Base-by-base conservation (phyloP, 2,888 invertebrate genomes). In the Cantharis nigra region DNA sequence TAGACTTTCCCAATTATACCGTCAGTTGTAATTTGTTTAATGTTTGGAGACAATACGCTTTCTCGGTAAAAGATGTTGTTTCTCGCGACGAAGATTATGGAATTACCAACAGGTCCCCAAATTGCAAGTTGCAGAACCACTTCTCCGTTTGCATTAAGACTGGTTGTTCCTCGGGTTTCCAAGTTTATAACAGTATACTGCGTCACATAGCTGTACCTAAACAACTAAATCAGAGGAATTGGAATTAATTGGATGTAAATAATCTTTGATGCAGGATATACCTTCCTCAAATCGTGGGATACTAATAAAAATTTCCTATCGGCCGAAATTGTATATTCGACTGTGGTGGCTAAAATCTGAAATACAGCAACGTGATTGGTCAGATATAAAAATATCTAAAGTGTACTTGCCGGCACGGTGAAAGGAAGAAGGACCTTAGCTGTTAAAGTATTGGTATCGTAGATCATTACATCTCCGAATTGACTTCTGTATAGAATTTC, bases 31-130 rank as follows among this genome's bases (percentile, higher is more conserved):
- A 96, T 89, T 81, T 91, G 90, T 20, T 89, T 87, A 4, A 91
- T 89, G 0, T 86, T 87, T 77, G 87, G 85, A 3, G 86, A 87
- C 71, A 91, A 86, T n/a, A 89, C 90, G 0, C 89, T 84, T 18
- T 89, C 87, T 83, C 94, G 92, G 85, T 95, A 96, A 88, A 91
- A 96, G 80, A 97, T 92, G 85, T 96, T 94, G 85, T 95, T 94
- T 72, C 91, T 89, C 81, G 91, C 92, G 10, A 96, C 95, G 81
- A 93, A 94, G 3, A 93, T 93, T 71, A 96, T 85, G 0, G 91
- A 90, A 81, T 94, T 94, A 16, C 94, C 96, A 0, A 90, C 88
- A 0, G 96, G 95, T 0, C 93, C 91, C 96, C 96, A 97, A 30
- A 92, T 90, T n/a, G 92, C 94, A 80, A 94, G 92, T 85, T 96